Conservation (phyloP, 1,140 invertebrate species). For the Zophobas morio region DNA sequence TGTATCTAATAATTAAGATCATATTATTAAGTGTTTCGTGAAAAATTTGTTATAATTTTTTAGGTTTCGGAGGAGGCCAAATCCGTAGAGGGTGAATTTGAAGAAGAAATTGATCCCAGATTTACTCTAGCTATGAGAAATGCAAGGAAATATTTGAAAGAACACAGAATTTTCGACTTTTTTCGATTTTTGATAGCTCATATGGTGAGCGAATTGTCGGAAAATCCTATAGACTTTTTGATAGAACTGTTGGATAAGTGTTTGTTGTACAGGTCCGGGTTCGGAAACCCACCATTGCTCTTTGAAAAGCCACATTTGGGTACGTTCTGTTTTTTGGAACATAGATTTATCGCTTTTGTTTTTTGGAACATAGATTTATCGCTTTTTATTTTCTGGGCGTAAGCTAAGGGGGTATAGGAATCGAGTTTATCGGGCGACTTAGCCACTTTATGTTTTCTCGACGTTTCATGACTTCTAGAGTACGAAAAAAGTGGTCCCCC, state of each 20-base stretch:
- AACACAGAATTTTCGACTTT: slow-evolving; percentile 68
- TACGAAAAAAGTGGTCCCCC: no score
- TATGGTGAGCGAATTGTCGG: slow-evolving; percentile 66
- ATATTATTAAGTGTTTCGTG: no score
- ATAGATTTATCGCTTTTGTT: neutral
- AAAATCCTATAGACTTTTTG: slow-evolving; percentile 69
- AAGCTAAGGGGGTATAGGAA: no score
- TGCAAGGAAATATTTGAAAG: slow-evolving; percentile 65
- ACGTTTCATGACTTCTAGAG: no score
- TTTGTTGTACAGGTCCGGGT: slow-evolving; percentile 68
- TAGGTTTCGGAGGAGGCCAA: neutral
- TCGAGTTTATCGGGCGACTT: neutral
- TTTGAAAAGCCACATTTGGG: slow-evolving; percentile 60
- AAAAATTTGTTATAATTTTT: no score
- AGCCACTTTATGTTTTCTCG: neutral
- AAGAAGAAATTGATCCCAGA: slow-evolving; percentile 30
- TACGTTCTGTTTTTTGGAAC: slow-evolving; percentile 16
- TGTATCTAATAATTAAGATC: no score
- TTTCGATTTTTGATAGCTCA: slow-evolving; percentile 69
- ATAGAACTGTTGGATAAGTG: slow-evolving; percentile 69
- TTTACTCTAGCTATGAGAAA: slow-evolving; percentile 59
- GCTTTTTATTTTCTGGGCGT: neutral
- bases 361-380: neutral
- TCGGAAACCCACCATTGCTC: slow-evolving; percentile 68
- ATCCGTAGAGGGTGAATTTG: slow-evolving; percentile 26